Percentiles rank a stretch among this genome's conserved stretches.
phyloP scores from a whole-genome alignment of 2,888 invertebrate species.

The Tenthredo scrophulariae region DNA sequence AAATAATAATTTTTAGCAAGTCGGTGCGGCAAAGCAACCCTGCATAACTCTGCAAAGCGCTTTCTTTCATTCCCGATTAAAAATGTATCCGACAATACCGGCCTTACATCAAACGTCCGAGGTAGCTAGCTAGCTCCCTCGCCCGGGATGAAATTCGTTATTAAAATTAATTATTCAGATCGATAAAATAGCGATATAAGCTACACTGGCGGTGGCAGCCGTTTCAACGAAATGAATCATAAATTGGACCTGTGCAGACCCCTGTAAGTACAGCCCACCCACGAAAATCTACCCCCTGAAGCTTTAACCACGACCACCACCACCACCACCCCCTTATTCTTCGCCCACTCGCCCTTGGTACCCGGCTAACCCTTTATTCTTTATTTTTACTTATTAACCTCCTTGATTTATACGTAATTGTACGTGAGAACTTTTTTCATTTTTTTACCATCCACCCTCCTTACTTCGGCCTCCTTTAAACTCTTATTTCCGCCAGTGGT shows the following conservation, averaged over 20 bases:
- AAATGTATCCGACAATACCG: conserved; percentile 72
- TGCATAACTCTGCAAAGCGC: conserved; percentile 59
- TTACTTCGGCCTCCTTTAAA: conserved; percentile 56
- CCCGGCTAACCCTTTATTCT: conserved; percentile 71
- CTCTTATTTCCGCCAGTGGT: conserved; percentile 67
- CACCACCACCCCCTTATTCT: conserved; percentile 26
- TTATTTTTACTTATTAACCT: conserved; percentile 71
- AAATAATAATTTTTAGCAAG: conserved; percentile 9
- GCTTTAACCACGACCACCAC: conserved; percentile 55
- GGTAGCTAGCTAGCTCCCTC: conserved; percentile 62
- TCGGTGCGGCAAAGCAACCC: conserved; percentile 56
- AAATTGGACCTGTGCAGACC: conserved; percentile 74
- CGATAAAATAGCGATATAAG: conserved; percentile 76
- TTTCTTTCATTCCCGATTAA: conserved; percentile 66
- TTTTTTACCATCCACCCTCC: conserved; percentile 58
- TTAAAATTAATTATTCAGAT: conserved; percentile 78
- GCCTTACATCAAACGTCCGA: conserved; percentile 71
- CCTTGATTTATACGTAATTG: conserved; percentile 74
- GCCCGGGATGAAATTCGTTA: conserved; percentile 72
- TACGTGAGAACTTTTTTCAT: conserved; percentile 73
- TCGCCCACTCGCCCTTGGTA: conserved; percentile 59
- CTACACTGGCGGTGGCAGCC: conserved; percentile 71
- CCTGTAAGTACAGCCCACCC: conserved; percentile 60
- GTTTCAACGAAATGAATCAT: conserved; percentile 76
- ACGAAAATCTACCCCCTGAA: conserved; percentile 63